Evolutionary conservation across 1,140 invertebrate genomes (phyloP), one percentile per base, ranked within the genome.

Genomic region (Chrysomallon squamiferum): DNA sequence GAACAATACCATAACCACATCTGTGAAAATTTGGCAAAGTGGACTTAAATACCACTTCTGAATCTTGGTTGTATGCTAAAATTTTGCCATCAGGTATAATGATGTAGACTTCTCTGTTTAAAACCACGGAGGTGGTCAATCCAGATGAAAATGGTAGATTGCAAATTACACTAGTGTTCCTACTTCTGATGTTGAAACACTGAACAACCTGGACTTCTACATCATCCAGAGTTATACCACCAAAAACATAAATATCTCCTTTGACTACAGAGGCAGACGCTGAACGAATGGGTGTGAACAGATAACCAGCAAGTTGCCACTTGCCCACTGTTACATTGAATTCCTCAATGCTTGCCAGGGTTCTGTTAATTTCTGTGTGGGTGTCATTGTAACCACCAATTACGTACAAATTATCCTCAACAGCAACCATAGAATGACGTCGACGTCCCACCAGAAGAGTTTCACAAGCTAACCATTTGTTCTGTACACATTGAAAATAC

Each of bases 211-310:
- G 72, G n/a, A 71, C 68, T 32, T 79, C 74, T 49, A 69, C 73
- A 38, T 77, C 72, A 25, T 73, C 74, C 59, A 71, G 69, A 13
- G 72, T 73, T 3, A 73, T 73, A 20, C 77, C 77, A 18, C 77
- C 77, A 62, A 79, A 79, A 4, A 77, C 59, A 60, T 69, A 79
- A 15, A 79, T 62, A 47, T 74, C 71, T 63, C 77, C 73, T 5
- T 75, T 75, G 35, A 75, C 60, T 6, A 73, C 73, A 30, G 75
- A 58, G 32, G 77, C 70, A 15, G 77, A 74, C 45, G 71, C 73
- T 43, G 72, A 74, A n/a, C 72, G 59, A 4, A 77, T 71, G 35
- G 73, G 73, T 7, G 75, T 54, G 18, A 71, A 57, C 3, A 79
- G 64, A 35, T 79, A 73, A 2, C 77, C 75, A 6, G 71, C 73